Evolutionary conservation across 2,888 invertebrate genomes (phyloP), one percentile per base, ranked within the genome.

Genomic region (Oligia strigilis): DNA sequence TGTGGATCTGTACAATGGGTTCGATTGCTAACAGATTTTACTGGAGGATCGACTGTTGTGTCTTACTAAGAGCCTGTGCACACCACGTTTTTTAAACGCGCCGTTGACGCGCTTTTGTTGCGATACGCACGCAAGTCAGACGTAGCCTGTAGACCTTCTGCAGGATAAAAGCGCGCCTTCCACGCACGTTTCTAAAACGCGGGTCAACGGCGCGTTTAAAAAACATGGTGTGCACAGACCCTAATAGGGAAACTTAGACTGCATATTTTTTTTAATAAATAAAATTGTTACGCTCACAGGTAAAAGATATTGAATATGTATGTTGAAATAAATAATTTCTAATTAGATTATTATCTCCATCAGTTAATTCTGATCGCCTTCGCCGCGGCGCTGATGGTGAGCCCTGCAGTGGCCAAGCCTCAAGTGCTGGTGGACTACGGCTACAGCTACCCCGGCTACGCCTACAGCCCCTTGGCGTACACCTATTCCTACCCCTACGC

Each of bases 401-500:
- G 92, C 84, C 90, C 95, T 66, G 94, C 93, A 46, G 88, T 90
- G 87, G 96, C 95, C 67, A 97, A 97, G 91, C 97, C 97, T 70
- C 97, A 97, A 86, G 92, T 97, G 80, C 86, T 96, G 75, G 73
- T 95, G 58, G 96, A 96, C 92, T 96, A 96, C 87, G 95, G 95
- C 1, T 95, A 95, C 91, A 19, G n/a, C 49, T 96, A 97, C 91
- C 91, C 93, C 0, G 91, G 92, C 49, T 97, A 96, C 92, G 94
- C 95, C 36, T 96, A 96, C 91, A 93, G 94, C 84, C 95, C 95
- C 2, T 87, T 95, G 0, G 91, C 95, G 0, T 97, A 97, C 88
- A 92, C 95, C 23, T 96, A 96, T 88, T 95, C 96, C 2, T 96
- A 96, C 87, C 94, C 95, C 29, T 96, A 96, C 89, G 92, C 95